Evolutionary conservation across 2,113 vertebrate genomes (phyloP).

Genomic region (Mastomys coucha): DNA sequence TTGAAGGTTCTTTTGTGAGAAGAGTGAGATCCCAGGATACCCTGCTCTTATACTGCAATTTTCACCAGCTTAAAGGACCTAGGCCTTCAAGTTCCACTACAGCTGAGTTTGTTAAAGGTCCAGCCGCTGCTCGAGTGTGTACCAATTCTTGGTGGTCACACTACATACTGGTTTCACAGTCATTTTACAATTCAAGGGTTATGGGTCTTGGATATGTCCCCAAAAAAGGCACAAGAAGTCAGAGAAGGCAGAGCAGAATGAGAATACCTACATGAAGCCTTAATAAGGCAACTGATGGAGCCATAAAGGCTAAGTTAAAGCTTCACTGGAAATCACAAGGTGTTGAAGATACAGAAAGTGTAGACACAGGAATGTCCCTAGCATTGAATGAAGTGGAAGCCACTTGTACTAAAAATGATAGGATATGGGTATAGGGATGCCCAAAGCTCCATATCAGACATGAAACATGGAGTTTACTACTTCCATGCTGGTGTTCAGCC

Average conservation of each 20-base stretch:
- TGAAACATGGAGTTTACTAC: neutral
- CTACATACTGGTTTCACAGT: neutral
- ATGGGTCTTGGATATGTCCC: neutral
- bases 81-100: too few relatives aligned
- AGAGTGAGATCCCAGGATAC: neutral
- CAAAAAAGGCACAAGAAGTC: neutral
- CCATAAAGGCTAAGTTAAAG: neutral
- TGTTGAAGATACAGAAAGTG: too few relatives aligned
- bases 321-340: neutral
- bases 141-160: too few relatives aligned
- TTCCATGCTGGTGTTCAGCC: neutral
- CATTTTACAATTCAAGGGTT: too few relatives aligned
- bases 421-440: too few relatives aligned
- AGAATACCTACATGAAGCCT: neutral
- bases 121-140: too few relatives aligned
- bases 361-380: neutral
- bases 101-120: too few relatives aligned
- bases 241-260: neutral
- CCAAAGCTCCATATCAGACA: neutral
- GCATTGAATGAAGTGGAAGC: neutral
- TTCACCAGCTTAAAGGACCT: neutral
- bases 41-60: neutral
- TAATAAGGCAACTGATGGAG: neutral
- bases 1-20: neutral
- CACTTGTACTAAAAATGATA: neutral